These are phyloP conservation scores for Corbicula japonica DNA, from an alignment of 2,888 invertebrate genomes.

Conservation along the genomic window DNA sequence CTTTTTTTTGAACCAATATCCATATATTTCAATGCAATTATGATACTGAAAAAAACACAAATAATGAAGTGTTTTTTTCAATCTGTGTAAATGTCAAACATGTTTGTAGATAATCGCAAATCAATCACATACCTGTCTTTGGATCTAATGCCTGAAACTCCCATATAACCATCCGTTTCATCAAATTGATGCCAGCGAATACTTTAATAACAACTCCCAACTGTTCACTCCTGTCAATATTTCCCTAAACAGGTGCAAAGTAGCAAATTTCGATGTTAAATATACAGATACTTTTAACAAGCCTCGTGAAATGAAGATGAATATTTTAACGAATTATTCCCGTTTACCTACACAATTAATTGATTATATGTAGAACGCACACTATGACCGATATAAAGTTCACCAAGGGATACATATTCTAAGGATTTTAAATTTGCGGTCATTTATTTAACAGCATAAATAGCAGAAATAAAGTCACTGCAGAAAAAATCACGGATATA, in stretches of 20 bases:
- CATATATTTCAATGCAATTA: background rate
- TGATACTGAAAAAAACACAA: background rate
- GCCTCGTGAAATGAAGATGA: background rate
- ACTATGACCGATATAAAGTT: no score
- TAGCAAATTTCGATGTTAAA: no score
- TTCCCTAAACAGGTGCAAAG: conserved; percentile 18
- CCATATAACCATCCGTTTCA: conserved; percentile 37
- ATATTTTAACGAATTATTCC: background rate
- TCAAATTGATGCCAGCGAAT: conserved; percentile 49
- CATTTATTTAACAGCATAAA: no score
- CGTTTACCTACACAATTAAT: background rate
- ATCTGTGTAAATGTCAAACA: background rate
- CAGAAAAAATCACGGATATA: no score
- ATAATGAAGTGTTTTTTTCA: background rate
- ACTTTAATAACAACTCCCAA: conserved; percentile 40
- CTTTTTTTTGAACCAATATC: background rate
- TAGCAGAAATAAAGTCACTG: no score
- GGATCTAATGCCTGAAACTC: conserved; percentile 56
- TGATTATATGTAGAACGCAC: background rate
- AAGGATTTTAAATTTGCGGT: no score
- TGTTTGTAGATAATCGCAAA: background rate
- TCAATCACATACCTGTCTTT: conserved; percentile 40
- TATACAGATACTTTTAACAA: background rate
- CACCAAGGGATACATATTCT: no score
- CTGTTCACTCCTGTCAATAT: conserved; percentile 34